Evolutionary conservation across 2,113 vertebrate species (phyloP), one percentile per base, ranked within the genome.

Genomic region (Equus quagga): DNA sequence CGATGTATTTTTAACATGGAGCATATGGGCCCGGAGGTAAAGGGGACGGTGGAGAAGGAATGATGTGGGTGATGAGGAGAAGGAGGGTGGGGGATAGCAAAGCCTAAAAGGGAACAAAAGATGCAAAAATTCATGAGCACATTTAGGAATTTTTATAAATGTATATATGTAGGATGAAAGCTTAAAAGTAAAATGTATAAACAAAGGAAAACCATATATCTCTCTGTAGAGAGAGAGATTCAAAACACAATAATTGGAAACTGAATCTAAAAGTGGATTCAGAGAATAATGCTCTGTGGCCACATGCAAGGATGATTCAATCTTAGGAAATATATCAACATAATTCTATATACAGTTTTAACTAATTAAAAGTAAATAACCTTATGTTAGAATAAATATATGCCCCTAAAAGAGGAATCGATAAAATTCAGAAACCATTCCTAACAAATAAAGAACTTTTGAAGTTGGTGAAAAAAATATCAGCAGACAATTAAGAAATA

Each of bases 301-400:
- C 75, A 65, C 62, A 76, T 51, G 51, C 49, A 95, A 70, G 36
- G 64, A 41, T 64, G 36, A 72, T 92, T 93, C 83, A 76, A 49
- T 60, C 85, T 87, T 87, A 54, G 26, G 36, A 64, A 93, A 95
- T n/a, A 65, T 19, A 70, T 79, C 26, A 65, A 67, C 7, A 41
- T 94, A 54, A 81, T 85, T 75, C 60, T 65, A 60, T 64, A 72
- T 62, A 76, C 6, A 69, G 8, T 54, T 23, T 58, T n/a, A 90
- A 49, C 36, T 81, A 93, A 67, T 81, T 67, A 60, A 49, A 96
- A 93, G 65, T 89, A 44, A 83, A 54, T 58, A 49, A 83, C 73
- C 44, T 18, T 86, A 58, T 73, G 17, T 83, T 58, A 73, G 49
- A 78, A 44, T 65, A 89, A 82, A 87, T 67, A 79, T 12, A 76